Conservation (phyloP, 2,888 invertebrate species). For the Pristionchus fissidentatus region DNA sequence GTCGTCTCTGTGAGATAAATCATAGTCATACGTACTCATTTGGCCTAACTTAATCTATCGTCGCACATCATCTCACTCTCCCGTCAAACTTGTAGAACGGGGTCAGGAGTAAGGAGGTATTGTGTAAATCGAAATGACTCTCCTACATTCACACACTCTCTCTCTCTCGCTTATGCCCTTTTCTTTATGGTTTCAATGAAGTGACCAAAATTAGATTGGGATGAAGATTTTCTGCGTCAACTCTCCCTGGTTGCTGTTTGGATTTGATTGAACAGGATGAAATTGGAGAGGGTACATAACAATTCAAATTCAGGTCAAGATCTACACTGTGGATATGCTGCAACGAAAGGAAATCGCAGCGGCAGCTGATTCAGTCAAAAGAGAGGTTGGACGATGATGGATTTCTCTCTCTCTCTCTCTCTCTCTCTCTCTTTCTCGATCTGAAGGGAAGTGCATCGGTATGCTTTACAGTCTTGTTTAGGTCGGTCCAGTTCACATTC, state of each 20-base stretch:
- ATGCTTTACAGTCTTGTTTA: not conserved
- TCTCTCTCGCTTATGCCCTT: too few relatives aligned
- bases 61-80: too few relatives aligned
- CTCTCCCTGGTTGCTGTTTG: not conserved
- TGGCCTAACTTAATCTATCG: too few relatives aligned
- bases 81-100: too few relatives aligned
- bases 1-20: too few relatives aligned
- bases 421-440: too few relatives aligned
- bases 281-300: not conserved
- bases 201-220: too few relatives aligned
- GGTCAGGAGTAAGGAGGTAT: not conserved
- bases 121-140: not conserved
- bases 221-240: too few relatives aligned
- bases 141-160: too few relatives aligned
- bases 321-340: constrained; percentile 45
- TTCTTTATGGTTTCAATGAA: too few relatives aligned
- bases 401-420: not conserved
- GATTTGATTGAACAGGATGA: not conserved
- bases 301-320: not conserved
- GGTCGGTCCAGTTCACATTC: constrained; percentile 43
- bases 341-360: constrained; percentile 8
- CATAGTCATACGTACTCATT: too few relatives aligned
- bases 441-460: too few relatives aligned
- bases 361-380: constrained; percentile 29
- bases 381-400: not conserved